phyloP scores from a whole-genome alignment of 1,140 invertebrate genomes.

The Anthonomus grandis region DNA sequence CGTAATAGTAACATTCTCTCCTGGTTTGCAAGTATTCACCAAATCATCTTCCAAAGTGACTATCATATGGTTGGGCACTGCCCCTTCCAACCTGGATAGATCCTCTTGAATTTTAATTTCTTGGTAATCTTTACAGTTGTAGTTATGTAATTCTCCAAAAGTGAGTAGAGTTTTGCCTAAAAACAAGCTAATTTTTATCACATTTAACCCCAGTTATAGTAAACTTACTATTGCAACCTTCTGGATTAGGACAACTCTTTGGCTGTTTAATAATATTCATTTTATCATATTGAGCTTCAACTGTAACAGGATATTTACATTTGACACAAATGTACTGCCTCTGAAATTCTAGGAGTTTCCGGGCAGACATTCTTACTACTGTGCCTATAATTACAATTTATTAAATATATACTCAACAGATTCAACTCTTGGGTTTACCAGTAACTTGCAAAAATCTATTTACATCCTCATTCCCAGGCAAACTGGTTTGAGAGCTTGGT shows the following conservation, averaged over 20 bases:
- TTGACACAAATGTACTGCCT: conserved; percentile 73
- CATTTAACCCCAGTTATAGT: background rate
- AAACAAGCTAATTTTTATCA: conserved; percentile 1
- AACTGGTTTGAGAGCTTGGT: conserved; percentile 56
- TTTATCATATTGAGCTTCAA: conserved; percentile 68
- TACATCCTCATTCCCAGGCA: conserved; percentile 65
- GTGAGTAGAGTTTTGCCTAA: conserved; percentile 49
- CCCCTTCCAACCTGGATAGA: conserved; percentile 67
- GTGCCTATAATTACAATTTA: conserved; percentile 56
- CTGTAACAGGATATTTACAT: conserved; percentile 66
- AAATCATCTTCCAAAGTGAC: conserved; percentile 83
- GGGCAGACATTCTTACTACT: conserved; percentile 69
- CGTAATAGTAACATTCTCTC: conserved; percentile 83
- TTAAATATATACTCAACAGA: background rate
- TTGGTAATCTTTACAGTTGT: conserved; percentile 82
- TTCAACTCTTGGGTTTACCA: conserved; percentile 45
- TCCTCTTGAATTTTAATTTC: conserved; percentile 86
- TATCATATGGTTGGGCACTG: conserved; percentile 74
- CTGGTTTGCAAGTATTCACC: conserved; percentile 83
- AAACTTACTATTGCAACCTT: conserved; percentile 54
- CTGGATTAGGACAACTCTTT: conserved; percentile 59
- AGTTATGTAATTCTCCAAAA: conserved; percentile 55
- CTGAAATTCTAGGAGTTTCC: conserved; percentile 74
- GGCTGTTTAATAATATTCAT: conserved; percentile 62
- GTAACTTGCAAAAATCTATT: conserved; percentile 63